Percentiles rank a stretch among this genome's conserved stretches.
These are phyloP conservation scores for Chalcis sispes DNA, from an alignment of 2,888 invertebrate species.

Conservation along the genomic window DNA sequence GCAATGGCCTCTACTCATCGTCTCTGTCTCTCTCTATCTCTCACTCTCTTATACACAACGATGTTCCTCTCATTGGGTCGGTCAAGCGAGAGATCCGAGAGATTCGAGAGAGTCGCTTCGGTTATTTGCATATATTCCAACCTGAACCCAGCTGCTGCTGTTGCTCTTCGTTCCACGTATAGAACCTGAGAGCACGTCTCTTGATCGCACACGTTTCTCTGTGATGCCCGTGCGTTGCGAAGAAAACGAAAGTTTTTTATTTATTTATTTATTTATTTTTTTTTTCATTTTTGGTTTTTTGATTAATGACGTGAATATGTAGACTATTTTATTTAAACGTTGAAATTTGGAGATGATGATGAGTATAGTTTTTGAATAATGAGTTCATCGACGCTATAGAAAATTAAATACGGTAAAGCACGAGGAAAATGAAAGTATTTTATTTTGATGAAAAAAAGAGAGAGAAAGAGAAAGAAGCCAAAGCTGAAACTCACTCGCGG, in stretches of 20 bases:
- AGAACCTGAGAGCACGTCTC: not conserved
- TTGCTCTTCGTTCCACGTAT: not conserved
- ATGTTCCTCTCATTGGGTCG: constrained; percentile 16
- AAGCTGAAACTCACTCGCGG: too few species aligned
- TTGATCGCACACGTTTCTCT: not conserved
- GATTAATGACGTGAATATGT: too few species aligned
- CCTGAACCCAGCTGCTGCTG: too few species aligned
- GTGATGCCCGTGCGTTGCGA: not conserved
- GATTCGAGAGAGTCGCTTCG: not conserved
- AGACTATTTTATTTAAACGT: too few species aligned
- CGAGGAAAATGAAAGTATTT: too few species aligned
- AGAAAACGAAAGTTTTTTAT: constrained; percentile 48
- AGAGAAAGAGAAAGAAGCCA: too few species aligned
- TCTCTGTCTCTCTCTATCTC: not conserved
- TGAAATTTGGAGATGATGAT: too few species aligned
- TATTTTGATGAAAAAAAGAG: too few species aligned
- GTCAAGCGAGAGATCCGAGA: not conserved
- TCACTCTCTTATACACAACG: not conserved
- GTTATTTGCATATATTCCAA: too few species aligned
- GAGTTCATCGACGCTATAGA: too few species aligned
- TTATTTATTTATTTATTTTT: not conserved
- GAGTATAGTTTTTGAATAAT: too few species aligned
- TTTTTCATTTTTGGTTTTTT: not conserved
- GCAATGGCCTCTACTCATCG: constrained; percentile 71
- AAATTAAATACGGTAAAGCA: too few species aligned